These are phyloP conservation scores for Macroramphosus scolopax DNA, from an alignment of 2,797 vertebrate species.

Conservation along the genomic window DNA sequence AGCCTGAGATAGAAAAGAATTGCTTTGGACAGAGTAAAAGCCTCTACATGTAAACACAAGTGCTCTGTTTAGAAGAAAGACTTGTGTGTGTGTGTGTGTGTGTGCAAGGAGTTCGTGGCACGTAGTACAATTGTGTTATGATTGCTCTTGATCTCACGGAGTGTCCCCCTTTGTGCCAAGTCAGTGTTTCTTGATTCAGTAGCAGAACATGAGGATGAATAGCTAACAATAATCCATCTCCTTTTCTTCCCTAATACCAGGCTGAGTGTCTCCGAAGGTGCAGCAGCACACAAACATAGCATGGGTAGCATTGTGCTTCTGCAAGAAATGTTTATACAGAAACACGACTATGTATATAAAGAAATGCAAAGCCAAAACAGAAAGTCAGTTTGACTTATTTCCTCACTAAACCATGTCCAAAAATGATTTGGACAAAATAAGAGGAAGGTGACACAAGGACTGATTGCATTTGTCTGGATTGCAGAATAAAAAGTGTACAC, in stretches of 20 bases:
- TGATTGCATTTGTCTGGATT: conserved; percentile 33
- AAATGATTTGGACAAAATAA: conserved; percentile 41
- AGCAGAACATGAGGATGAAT: too few relatives aligned
- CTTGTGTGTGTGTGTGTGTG: too few relatives aligned
- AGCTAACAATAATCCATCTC: conserved; percentile 25
- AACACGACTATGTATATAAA: too few relatives aligned
- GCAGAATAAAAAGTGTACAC: conserved; percentile 42
- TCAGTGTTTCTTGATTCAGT: conserved; percentile 30
- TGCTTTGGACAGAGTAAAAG: conserved; percentile 28
- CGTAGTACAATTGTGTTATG: conserved; percentile 45
- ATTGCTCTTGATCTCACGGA: conserved; percentile 31
- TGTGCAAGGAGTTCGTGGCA: conserved; percentile 17
- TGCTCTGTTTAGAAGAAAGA: conserved; percentile 28
- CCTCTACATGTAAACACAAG: conserved; percentile 37
- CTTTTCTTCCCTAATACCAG: not conserved
- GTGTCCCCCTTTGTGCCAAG: conserved; percentile 22
- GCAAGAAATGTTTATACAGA: conserved; percentile 23
- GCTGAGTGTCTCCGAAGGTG: conserved; percentile 1
- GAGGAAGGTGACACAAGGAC: conserved; percentile 16
- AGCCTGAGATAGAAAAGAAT: conserved; percentile 21
- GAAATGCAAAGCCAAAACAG: conserved; percentile 1
- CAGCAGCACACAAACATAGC: conserved; percentile 12
- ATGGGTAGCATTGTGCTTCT: conserved; percentile 18
- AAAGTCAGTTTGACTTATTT: conserved; percentile 6
- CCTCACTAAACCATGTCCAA: conserved; percentile 9